Evolutionary conservation across 2,797 vertebrate species (phyloP).

Genomic region (Lutjanus argentimaculatus): DNA sequence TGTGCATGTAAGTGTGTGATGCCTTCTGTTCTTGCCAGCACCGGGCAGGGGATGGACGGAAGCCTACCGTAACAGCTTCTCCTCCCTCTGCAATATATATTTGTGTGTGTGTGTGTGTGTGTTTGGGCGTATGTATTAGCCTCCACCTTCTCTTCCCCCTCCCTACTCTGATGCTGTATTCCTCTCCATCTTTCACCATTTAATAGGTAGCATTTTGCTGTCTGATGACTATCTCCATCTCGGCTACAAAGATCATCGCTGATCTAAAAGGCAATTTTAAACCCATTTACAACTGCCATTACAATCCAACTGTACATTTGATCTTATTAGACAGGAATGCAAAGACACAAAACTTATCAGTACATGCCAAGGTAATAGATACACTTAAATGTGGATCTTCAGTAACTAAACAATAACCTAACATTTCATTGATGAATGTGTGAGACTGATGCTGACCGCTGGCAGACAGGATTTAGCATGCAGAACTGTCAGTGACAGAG

Average conservation of each 20-base stretch:
- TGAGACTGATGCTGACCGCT: neutral
- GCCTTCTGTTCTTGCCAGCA: slow-evolving; percentile 66
- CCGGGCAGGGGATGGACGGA: slow-evolving; percentile 51
- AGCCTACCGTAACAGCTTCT: slow-evolving; percentile 59
- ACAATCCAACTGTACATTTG: slow-evolving; percentile 34
- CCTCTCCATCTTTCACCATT: slow-evolving; percentile 36
- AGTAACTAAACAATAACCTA: neutral
- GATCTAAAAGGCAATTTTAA: slow-evolving; percentile 63
- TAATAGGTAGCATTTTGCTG: slow-evolving; percentile 52
- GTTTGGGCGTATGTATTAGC: slow-evolving; percentile 22
- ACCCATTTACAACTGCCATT: slow-evolving; percentile 39
- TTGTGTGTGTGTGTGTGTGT: slow-evolving; percentile 19
- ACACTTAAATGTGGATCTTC: neutral
- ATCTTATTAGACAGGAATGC: neutral
- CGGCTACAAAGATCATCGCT: slow-evolving; percentile 33
- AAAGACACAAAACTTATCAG: slow-evolving; percentile 4
- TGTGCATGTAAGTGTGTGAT: slow-evolving; percentile 14
- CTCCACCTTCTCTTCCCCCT: slow-evolving; percentile 19
- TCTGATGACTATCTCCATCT: slow-evolving; percentile 52
- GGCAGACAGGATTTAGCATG: neutral
- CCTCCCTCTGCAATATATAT: slow-evolving; percentile 30
- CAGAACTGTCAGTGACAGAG: slow-evolving; percentile 2
- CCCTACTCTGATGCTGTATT: slow-evolving; percentile 11
- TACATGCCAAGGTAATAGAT: neutral
- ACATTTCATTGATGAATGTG: slow-evolving; percentile 11